These are phyloP conservation scores for Allobates femoralis DNA, from an alignment of 2,797 vertebrate species.

Conservation along the genomic window DNA sequence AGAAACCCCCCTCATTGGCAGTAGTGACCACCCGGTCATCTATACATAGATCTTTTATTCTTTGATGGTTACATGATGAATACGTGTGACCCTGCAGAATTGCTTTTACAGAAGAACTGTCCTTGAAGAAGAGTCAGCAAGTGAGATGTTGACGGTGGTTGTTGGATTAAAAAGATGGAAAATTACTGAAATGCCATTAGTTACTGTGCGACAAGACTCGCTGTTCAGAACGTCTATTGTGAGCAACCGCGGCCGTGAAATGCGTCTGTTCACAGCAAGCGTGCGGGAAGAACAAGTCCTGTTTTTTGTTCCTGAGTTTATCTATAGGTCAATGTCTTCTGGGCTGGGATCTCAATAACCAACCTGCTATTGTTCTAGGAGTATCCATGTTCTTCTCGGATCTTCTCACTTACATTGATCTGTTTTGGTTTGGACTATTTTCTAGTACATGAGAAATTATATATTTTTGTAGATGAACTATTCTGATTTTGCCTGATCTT, in stretches of 20 bases:
- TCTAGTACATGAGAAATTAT: no score
- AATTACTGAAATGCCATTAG: slow-evolving; percentile 36
- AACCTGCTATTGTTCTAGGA: background rate
- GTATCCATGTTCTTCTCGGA: no score
- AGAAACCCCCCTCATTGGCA: no score
- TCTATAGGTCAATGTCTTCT: background rate
- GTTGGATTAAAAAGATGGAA: slow-evolving; percentile 30
- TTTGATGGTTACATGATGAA: slow-evolving; percentile 25
- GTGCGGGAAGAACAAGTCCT: background rate
- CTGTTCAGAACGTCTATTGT: background rate
- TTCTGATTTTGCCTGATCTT: no score
- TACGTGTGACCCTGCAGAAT: slow-evolving; percentile 23
- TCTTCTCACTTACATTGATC: no score
- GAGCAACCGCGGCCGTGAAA: background rate
- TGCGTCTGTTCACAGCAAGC: background rate
- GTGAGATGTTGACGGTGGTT: slow-evolving; percentile 28
- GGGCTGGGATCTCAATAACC: background rate
- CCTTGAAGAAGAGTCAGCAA: slow-evolving; percentile 32
- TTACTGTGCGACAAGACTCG: background rate
- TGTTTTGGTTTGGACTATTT: no score
- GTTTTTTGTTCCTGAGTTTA: background rate
- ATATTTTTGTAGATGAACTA: no score
- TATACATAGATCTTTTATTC: slow-evolving; percentile 32
- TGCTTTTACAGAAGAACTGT: slow-evolving; percentile 20
- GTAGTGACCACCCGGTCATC: background rate